These are phyloP conservation scores for Cotesia glomerata DNA, from an alignment of 1,140 invertebrate genomes.

Conservation along the genomic window DNA sequence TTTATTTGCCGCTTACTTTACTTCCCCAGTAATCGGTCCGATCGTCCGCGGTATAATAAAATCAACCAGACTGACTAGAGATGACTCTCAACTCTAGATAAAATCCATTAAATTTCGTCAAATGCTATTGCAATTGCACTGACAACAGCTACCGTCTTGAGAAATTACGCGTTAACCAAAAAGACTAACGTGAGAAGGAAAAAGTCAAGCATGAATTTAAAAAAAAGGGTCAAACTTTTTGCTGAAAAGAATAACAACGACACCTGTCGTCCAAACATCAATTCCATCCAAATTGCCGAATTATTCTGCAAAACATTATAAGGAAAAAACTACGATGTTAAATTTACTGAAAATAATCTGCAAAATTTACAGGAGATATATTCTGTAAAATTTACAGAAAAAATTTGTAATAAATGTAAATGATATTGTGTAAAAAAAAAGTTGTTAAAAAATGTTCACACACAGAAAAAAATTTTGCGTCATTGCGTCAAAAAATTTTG, in stretches of 20 bases:
- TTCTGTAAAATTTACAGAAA: no score
- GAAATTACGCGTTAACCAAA: not conserved
- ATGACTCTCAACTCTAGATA: no score
- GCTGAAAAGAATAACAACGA: not conserved
- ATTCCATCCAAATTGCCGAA: conserved; percentile 8
- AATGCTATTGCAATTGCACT: no score
- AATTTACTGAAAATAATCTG: not conserved
- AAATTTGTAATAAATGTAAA: no score
- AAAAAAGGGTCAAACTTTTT: not conserved
- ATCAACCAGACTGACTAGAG: conserved; percentile 2
- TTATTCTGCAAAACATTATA: conserved; percentile 3
- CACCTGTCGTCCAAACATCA: not conserved
- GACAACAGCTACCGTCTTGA: not conserved
- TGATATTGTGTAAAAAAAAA: no score
- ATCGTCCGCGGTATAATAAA: conserved; percentile 28
- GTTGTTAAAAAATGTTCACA: no score
- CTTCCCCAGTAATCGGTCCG: conserved; percentile 14
- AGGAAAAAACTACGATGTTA: not conserved
- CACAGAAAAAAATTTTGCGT: no score
- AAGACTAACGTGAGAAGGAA: not conserved
- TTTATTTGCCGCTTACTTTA: conserved; percentile 26
- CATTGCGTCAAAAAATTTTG: no score
- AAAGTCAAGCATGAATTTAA: not conserved
- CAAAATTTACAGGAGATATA: no score
- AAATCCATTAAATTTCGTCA: no score